Conservation (phyloP, 2,113 vertebrate genomes). For the Gasterosteus aculeatus region DNA sequence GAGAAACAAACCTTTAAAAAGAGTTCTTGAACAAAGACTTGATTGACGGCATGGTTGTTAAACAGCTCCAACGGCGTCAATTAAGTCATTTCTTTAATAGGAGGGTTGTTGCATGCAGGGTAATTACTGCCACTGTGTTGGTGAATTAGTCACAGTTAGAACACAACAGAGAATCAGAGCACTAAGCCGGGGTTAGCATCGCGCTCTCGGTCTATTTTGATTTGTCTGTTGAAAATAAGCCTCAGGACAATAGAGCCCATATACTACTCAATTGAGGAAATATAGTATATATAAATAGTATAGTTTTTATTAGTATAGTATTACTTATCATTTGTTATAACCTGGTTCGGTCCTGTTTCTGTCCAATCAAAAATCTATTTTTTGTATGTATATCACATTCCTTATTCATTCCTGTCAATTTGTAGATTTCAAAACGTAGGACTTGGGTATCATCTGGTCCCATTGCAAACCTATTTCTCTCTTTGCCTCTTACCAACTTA, state of each 20-base stretch:
- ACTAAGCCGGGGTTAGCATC: background rate
- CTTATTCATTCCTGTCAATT: background rate
- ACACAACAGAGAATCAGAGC: conserved; percentile 11
- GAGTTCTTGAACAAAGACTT: conserved; percentile 21
- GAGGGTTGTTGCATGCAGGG: conserved; percentile 16
- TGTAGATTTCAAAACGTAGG: background rate
- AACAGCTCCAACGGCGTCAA: conserved; percentile 40
- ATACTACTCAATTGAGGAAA: background rate
- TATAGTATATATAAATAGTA: too few relatives aligned
- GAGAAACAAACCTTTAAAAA: conserved; percentile 7
- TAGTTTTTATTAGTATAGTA: too few relatives aligned
- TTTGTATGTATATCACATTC: too few relatives aligned
- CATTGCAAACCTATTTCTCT: background rate
- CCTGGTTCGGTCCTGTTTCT: background rate
- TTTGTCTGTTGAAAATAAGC: background rate
- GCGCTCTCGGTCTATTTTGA: background rate
- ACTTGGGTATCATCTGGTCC: background rate
- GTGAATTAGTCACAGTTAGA: conserved; percentile 35
- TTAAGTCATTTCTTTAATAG: conserved; percentile 56
- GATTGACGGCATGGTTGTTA: conserved; percentile 41
- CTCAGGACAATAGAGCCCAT: background rate
- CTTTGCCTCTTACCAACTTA: background rate
- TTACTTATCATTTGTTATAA: background rate
- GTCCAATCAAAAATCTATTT: background rate
- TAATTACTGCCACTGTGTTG: conserved; percentile 47